Conservation (phyloP, 2,113 vertebrate genomes). For the Apteryx mantelli region DNA sequence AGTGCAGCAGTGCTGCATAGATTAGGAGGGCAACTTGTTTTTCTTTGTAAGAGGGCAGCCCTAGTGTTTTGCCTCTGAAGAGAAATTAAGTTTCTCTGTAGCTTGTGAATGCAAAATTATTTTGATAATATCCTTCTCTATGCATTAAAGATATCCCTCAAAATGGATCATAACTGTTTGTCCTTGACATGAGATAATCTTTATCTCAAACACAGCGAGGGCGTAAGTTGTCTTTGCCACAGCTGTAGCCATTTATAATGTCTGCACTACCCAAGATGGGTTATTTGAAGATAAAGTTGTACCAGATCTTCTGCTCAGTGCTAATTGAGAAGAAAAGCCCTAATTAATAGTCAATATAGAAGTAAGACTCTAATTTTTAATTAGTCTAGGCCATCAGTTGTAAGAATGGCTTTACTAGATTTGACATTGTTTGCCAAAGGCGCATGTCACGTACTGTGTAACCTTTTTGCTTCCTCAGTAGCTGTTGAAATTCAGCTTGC, state of each 20-base stretch:
- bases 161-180: neutral
- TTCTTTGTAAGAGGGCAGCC: neutral
- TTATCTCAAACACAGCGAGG: neutral
- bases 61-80: neutral
- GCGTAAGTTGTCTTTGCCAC: neutral
- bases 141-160: neutral
- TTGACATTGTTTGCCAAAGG: neutral
- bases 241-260: neutral
- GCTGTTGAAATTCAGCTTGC: neutral
- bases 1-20: neutral
- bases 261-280: neutral
- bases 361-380: neutral
- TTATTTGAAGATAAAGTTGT: neutral
- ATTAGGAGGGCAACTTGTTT: neutral
- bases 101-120: neutral
- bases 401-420: neutral
- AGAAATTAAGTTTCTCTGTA: neutral
- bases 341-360: neutral
- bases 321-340: neutral
- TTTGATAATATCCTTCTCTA: neutral
- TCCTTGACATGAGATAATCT: neutral
- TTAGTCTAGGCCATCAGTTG: neutral
- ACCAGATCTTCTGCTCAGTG: neutral
- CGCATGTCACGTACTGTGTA: neutral
- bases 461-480: neutral